These are phyloP conservation scores for Bergia sp. DNA, from an alignment of 92 coral and sea anemone species.

Conservation along the genomic window DNA sequence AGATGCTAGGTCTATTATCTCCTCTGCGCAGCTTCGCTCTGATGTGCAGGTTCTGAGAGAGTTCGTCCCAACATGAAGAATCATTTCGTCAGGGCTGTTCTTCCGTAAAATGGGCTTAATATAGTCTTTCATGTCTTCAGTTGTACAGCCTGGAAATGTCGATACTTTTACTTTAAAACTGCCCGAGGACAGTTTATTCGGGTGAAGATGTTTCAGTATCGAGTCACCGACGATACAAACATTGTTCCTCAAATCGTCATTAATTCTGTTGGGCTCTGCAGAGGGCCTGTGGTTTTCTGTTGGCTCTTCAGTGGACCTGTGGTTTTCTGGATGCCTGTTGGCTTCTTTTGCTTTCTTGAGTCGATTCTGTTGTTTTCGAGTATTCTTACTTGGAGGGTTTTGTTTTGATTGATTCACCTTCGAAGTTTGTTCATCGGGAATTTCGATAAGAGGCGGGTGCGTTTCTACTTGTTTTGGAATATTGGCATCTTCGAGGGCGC, in stretches of 20 bases:
- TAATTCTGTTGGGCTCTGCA: neutral
- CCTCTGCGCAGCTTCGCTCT: slow-evolving; percentile 37
- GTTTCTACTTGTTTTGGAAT: slow-evolving; percentile 13
- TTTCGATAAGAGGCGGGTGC: slow-evolving; percentile 18
- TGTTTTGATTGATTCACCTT: slow-evolving; percentile 2
- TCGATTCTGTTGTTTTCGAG: neutral
- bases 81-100: slow-evolving; percentile 37
- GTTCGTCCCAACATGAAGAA: slow-evolving; percentile 43
- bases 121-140: slow-evolving; percentile 10
- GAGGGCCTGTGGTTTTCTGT: neutral
- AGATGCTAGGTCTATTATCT: slow-evolving; percentile 29
- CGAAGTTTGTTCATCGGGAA: slow-evolving; percentile 16
- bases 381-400: neutral
- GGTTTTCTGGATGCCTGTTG: neutral
- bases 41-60: slow-evolving; percentile 20
- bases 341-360: neutral
- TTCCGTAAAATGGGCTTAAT: slow-evolving; percentile 10
- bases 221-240: neutral
- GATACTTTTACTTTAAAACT: neutral
- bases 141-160: slow-evolving; percentile 12
- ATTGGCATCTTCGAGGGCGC: slow-evolving; percentile 18
- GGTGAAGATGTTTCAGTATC: neutral
- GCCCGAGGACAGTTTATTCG: neutral
- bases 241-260: neutral
- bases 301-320: neutral